Evolutionary conservation across 2,113 vertebrate species (phyloP).

Genomic region (Sisor rabdophorus): DNA sequence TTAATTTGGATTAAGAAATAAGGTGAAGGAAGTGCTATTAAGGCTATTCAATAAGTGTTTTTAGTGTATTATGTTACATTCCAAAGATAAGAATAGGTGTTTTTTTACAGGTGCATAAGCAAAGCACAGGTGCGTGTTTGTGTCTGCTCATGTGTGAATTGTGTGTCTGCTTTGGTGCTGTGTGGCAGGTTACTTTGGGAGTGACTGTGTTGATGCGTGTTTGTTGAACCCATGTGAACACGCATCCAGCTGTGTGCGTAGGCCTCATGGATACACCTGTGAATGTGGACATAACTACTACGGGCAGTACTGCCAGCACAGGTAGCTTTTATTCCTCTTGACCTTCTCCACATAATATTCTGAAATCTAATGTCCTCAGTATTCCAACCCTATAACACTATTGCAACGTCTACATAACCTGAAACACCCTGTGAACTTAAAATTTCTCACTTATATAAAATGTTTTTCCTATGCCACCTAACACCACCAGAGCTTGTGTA

Average conservation of each 20-base stretch:
- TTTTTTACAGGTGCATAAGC: neutral
- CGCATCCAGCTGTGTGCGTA: conserved; percentile 72
- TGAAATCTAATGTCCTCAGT: neutral
- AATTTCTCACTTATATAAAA: neutral
- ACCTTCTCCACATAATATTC: neutral
- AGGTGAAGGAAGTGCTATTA: neutral
- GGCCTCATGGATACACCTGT: conserved; percentile 76
- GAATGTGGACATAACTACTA: conserved; percentile 76
- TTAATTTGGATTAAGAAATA: conserved; percentile 1
- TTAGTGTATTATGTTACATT: conserved; percentile 22
- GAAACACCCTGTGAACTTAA: neutral
- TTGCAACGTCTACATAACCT: no score
- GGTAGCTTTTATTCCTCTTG: conserved; percentile 59
- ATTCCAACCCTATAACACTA: neutral
- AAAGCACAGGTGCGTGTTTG: neutral
- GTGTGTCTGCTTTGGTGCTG: conserved; percentile 2
- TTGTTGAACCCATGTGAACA: conserved; percentile 84
- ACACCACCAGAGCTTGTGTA: neutral
- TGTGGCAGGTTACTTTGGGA: conserved; percentile 79
- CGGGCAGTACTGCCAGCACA: conserved; percentile 81
- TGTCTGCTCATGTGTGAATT: conserved; percentile 30
- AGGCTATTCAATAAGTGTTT: neutral
- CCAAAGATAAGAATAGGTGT: neutral
- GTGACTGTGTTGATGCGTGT: conserved; percentile 79
- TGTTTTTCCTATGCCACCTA: neutral